Conservation (phyloP, 2,113 vertebrate species). For the Leptobrachium leishanense region DNA sequence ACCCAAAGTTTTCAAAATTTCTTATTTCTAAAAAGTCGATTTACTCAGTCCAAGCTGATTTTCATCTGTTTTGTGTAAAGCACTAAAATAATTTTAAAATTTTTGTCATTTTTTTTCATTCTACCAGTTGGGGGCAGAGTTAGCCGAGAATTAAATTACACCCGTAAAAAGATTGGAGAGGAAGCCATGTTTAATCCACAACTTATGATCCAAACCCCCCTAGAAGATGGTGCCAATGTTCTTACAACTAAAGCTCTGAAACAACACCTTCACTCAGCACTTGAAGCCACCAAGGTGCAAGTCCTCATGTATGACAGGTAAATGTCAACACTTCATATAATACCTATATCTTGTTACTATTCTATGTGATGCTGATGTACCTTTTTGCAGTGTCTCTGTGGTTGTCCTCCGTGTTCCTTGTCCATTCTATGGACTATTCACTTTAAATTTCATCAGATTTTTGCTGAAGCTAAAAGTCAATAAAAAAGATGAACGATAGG, state of each 20-base stretch:
- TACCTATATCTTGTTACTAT: neutral
- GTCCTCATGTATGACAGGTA: constrained; percentile 97
- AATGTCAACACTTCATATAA: constrained; percentile 36
- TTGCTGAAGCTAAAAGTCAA: too few relatives aligned
- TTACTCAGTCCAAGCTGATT: neutral
- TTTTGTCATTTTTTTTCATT: neutral
- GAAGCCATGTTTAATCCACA: constrained; percentile 98
- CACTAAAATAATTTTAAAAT: neutral
- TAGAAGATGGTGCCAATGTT: constrained; percentile 87
- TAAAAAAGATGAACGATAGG: too few relatives aligned
- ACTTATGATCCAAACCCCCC: constrained; percentile 97
- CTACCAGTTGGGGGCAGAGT: constrained; percentile 92
- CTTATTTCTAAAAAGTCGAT: constrained; percentile 42
- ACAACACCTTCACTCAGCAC: constrained; percentile 92
- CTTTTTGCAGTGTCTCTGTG: neutral
- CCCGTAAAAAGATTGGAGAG: constrained; percentile 95
- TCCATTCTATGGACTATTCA: too few relatives aligned
- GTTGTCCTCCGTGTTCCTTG: neutral
- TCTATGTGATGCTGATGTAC: neutral
- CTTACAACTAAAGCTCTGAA: constrained; percentile 88
- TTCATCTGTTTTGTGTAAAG: neutral
- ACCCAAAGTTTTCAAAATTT: constrained; percentile 8
- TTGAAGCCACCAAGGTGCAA: constrained; percentile 92
- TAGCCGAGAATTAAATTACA: constrained; percentile 95
- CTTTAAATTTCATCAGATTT: neutral